Percentiles rank a stretch among this genome's conserved stretches.
Conservation (phyloP, 2,113 vertebrate species). For the Trogon surrucura region DNA sequence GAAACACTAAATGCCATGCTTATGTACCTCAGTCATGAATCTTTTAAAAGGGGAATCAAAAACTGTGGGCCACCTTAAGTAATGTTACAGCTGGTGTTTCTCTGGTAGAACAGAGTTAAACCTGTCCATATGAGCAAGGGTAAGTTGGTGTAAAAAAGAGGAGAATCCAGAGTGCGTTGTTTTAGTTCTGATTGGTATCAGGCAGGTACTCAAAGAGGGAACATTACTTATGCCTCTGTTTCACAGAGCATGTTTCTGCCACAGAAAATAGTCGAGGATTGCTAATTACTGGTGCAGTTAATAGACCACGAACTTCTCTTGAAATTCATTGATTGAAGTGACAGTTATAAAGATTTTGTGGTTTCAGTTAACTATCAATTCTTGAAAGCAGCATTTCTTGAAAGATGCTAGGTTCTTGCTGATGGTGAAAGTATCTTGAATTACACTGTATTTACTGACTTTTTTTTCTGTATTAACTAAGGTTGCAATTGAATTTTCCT, state of each 20-base stretch:
- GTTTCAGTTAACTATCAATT: not conserved
- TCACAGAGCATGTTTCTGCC: not conserved
- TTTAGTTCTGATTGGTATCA: not conserved
- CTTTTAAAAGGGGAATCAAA: not conserved
- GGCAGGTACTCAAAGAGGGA: not conserved
- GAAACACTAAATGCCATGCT: not conserved
- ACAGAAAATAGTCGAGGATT: not conserved
- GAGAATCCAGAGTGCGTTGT: not conserved
- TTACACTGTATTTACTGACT: not conserved
- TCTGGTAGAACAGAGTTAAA: not conserved
- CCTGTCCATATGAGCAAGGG: fast-evolving
- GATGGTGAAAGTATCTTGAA: not conserved
- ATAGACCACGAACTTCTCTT: not conserved
- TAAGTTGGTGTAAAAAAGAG: not conserved
- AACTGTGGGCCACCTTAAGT: not conserved
- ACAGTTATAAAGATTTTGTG: not conserved
- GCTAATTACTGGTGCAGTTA: not conserved
- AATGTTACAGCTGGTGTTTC: not conserved
- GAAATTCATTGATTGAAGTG: not conserved
- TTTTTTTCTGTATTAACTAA: not conserved
- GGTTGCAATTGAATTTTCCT: not conserved
- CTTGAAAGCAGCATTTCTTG: not conserved
- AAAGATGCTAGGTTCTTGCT: not conserved
- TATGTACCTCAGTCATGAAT: not conserved
- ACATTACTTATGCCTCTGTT: not conserved